Evolutionary conservation across 64 coral and sea anemone genomes (phyloP), one percentile per base, ranked within the genome.

Genomic region (Anthopleura sola): DNA sequence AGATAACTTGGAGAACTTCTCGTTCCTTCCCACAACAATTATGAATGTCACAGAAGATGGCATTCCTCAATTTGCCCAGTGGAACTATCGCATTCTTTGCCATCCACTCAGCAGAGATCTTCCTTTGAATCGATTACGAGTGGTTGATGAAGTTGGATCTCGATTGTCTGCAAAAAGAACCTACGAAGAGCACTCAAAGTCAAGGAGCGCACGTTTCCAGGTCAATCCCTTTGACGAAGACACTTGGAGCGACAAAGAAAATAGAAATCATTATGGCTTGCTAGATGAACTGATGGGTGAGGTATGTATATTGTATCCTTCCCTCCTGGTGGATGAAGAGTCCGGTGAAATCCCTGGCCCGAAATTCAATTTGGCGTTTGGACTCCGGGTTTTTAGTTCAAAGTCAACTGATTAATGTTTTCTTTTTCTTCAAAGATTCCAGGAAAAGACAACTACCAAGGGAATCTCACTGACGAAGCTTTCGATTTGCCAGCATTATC

Each of bases 61-160:
- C 1, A 62, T 80, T 12, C 83, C 92, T 49, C 38, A 89, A 29
- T 94, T 94, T 86, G 92, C 92, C 6, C 92, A 94, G 64, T 94
- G 87, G 92, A 94, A 94, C 71, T 94, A 94, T 48, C 87, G 92
- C 18, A 94, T 94, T 78, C 50, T 87, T 24, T 94, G 92, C 51
- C 87, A 94, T 71, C 92, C 92, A 37, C 4, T 94, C 15, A 86
- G 77, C 77, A 38, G 77, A 0, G 87, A 94, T 49, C 10, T 94
- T 37, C 92, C 87, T 8, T 24, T 90, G 47, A 94, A 90, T 64
- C 88, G 92, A 36, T 90, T 94, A 47, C 87, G 92, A 40, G 78
- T 94, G 24, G 78, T 94, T 36, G 92, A 94, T 40, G 92, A 94
- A 21, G 36, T 94, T 5, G 78, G 78, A 8, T 21, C 69, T 20